These are phyloP conservation scores for Podiceps cristatus DNA, from an alignment of 2,113 vertebrate genomes.

Conservation along the genomic window DNA sequence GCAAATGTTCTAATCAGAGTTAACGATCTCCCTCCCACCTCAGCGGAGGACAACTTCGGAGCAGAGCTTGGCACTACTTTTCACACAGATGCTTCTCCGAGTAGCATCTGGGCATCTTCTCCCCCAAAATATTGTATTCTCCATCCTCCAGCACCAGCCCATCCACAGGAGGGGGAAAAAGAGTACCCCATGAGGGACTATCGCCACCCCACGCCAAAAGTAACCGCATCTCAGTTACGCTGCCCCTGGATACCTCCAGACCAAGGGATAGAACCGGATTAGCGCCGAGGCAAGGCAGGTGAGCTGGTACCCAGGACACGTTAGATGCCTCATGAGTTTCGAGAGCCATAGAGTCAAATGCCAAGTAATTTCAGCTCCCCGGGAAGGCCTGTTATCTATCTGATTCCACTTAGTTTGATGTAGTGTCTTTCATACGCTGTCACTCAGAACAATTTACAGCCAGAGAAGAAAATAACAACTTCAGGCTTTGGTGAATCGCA, in stretches of 20 bases:
- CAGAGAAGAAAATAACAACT: slow-evolving; percentile 39
- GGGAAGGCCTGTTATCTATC: background rate
- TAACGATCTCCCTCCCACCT: background rate
- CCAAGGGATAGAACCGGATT: fast-evolving
- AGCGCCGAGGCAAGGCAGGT: background rate
- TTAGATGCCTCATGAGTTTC: background rate
- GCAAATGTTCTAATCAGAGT: background rate
- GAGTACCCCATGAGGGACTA: fast-evolving
- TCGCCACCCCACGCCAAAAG: background rate
- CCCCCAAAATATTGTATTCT: background rate
- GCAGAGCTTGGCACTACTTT: fast-evolving
- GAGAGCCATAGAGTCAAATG: background rate
- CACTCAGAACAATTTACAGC: slow-evolving; percentile 1
- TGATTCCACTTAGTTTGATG: background rate
- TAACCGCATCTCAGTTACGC: fast-evolving
- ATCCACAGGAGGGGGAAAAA: background rate
- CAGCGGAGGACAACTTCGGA: background rate
- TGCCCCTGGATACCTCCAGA: fast-evolving
- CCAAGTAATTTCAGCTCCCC: background rate
- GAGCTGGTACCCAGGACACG: background rate
- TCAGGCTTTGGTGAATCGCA: background rate
- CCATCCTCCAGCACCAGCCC: background rate
- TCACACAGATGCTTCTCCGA: background rate
- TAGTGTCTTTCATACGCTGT: background rate
- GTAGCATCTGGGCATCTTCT: background rate